Evolutionary conservation across 2,797 vertebrate species (phyloP), one percentile per base, ranked within the genome.

Genomic region (Hozukius guyotensis): DNA sequence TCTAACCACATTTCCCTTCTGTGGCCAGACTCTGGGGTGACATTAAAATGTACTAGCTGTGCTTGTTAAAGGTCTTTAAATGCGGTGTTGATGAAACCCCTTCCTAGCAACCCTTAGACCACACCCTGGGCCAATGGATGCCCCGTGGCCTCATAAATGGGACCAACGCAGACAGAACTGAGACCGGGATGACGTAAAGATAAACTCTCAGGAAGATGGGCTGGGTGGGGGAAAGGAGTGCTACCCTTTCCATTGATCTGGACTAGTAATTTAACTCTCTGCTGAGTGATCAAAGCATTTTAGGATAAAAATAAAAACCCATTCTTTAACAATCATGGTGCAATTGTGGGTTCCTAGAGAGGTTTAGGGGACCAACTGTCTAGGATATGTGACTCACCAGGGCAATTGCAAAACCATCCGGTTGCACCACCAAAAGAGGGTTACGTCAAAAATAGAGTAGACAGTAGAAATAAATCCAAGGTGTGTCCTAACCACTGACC

Each of bases 401-500:
- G 60, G 87, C 88, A 91, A 94, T 92, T 90, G 90, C 77, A 84
- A 95, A 95, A 92, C 90, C 92, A 92, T 91, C 76, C 74, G 10
- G 61, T 67, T 75, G 61, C 63, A 78, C 84, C 83, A 84, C 77
- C 75, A 86, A 81, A 88, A 73, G 32, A 77, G 53, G 83, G 71
- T 75, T 65, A 49, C 1, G 27, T 83, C 66, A 62, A 81, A 89
- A 85, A 80, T 83, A 92, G 81, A 79, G 24, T 11, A 52, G 32
- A 82, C 72, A 83, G 68, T 42, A 61, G 29, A 77, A 61, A 75
- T 65, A 87, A 88, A 73, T 80, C 69, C 38, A 86, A 92, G 85
- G 89, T 88, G 85, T 80, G 60, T 84, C 86, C 57, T 13, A 60
- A 71, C 74, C 81, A 64, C 82, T 73, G 71, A 80, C 67, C 29